Base-by-base conservation (phyloP, 1,140 invertebrate species). In the Plectrocnemia conspersa region DNA sequence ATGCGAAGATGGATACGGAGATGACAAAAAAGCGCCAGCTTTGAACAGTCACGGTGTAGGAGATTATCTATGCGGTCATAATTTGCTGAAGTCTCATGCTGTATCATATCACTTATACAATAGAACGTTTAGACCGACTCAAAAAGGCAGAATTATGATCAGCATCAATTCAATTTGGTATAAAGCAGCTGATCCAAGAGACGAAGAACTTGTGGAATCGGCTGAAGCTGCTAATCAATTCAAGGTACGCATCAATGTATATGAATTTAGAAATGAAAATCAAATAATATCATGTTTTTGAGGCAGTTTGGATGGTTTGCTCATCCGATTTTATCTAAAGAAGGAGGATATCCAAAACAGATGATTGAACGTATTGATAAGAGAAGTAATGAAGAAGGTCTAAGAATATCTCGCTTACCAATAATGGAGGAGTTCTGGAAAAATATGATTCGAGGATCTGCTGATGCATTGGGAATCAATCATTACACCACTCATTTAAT, bases 271-370 rank as follows among this genome's bases (percentile, higher is more conserved):
- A n/a, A 29, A 29, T n/a, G 27, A 7, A 29, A 29, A 29, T n/a
- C 27, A 29, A 29, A 29, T 29, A 7, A 29, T 29, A 4, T 15
- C 10, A 9, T 33, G 46, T 38, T 56, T 59, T 64, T 27, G 33
- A 66, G 68, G 40, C 55, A 77, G 78, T 78, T 73, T 61, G 82
- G 82, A 7, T 81, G 79, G 80, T 75, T 77, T 36, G 71, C 77
- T 0, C 70, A 82, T 66, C 80, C 82, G 0, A 79, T 84, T 38
- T 83, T 77, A 62, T 76, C 77, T 0, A 61, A 66, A 38, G 61
- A 73, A 27, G 82, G 83, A 13, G 79, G 82, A 44, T 85, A 84
- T 66, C 81, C 82, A 1, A 56, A 64, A 23, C 62, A 75, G 0
- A 81, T 84, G 79, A 63, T 74, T 9, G 70, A 74, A 48, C 73